These are phyloP conservation scores for Drosophila meridiana DNA, from an alignment of 2,888 invertebrate genomes.

Conservation along the genomic window DNA sequence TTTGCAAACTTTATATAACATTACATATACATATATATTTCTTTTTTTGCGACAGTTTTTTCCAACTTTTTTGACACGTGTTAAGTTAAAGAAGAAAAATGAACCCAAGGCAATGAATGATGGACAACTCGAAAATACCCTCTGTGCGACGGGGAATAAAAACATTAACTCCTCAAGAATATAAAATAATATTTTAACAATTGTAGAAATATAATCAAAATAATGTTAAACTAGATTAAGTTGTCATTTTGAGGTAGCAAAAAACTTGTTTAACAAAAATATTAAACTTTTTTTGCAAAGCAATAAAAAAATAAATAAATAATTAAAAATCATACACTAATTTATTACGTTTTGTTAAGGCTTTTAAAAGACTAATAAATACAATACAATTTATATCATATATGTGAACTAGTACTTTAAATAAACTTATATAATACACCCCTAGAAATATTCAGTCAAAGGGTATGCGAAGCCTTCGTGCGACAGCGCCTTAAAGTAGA, in stretches of 20 bases:
- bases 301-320: too few species aligned
- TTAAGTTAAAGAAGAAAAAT: slow-evolving; percentile 62
- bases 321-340: too few species aligned
- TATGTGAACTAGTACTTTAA: background rate
- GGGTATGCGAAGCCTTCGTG: slow-evolving; percentile 32
- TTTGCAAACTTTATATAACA: slow-evolving; percentile 31
- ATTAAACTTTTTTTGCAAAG: too few species aligned
- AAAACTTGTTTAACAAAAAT: too few species aligned
- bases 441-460: background rate
- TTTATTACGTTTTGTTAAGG: too few species aligned
- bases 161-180: too few species aligned
- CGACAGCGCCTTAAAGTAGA: slow-evolving; percentile 57
- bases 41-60: slow-evolving; percentile 49
- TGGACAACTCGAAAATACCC: slow-evolving; percentile 15
- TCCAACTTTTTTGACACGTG: slow-evolving; percentile 67
- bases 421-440: background rate
- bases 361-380: too few species aligned
- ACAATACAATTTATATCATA: background rate
- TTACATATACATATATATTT: background rate
- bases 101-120: background rate
- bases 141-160: background rate
- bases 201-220: too few species aligned
- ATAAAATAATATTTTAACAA: too few species aligned
- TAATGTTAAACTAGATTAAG: too few species aligned
- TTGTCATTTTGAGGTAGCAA: too few species aligned